Conservation (phyloP, 1,140 invertebrate species). For the Hermetia illucens region DNA sequence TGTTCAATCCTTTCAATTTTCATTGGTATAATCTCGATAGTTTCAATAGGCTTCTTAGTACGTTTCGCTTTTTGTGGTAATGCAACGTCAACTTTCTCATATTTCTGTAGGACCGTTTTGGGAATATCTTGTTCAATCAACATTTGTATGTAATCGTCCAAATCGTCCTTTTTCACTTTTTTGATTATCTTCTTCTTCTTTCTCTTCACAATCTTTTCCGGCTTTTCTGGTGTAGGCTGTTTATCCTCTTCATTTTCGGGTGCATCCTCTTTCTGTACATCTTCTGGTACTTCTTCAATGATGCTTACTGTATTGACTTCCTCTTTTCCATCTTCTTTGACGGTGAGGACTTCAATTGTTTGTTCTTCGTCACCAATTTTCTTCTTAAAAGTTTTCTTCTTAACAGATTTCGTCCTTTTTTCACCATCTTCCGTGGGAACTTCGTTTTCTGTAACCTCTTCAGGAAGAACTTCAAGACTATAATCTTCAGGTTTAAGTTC, state of each 20-base stretch:
- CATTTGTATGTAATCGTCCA: conserved; percentile 28
- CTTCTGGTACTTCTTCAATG: conserved; percentile 10
- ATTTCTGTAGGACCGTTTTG: conserved; percentile 25
- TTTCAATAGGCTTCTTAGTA: conserved; percentile 13
- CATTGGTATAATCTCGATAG: conserved; percentile 20
- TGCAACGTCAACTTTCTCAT: conserved; percentile 21
- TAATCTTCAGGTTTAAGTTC: conserved; percentile 15
- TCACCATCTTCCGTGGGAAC: conserved; percentile 12
- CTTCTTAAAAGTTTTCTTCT: conserved; percentile 16
- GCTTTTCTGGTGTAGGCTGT: not conserved
- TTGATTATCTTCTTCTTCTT: conserved; percentile 16
- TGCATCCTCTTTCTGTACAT: conserved; percentile 1
- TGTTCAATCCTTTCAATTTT: conserved; percentile 21
- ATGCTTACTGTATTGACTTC: conserved; percentile 16
- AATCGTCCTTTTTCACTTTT: conserved; percentile 20
- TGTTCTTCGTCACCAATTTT: conserved; percentile 19
- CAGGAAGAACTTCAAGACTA: conserved; percentile 9
- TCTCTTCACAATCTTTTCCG: conserved; percentile 10
- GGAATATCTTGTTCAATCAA: conserved; percentile 28
- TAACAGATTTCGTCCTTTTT: conserved; percentile 11
- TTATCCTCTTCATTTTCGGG: conserved; percentile 5
- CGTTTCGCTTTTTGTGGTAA: conserved; percentile 22
- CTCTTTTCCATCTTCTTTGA: conserved; percentile 12
- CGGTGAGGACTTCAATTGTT: conserved; percentile 21
- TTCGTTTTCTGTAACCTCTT: conserved; percentile 12